Base-by-base conservation (phyloP, 53 echinoderm and acorn worm species). In the Holothuria scabra region DNA sequence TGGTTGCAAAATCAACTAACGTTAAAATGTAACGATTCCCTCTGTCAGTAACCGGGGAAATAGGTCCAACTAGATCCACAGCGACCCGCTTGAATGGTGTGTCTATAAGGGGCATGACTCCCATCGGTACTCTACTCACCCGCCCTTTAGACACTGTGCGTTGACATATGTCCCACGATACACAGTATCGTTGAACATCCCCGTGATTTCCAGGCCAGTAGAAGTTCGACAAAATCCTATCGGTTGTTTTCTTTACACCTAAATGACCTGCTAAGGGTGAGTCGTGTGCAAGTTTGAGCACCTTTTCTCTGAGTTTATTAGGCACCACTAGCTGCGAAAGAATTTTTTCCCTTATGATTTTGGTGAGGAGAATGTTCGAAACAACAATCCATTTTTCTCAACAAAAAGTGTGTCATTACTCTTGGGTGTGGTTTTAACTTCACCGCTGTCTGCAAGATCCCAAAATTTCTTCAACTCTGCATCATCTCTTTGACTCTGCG, bases 131-230 rank as follows among this genome's bases (percentile, higher is more conserved):
- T 67, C 33, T 67, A 29, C 33, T 31, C 25, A 24, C 30, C 31
- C 25, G 28, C 67, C 30, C 33, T 67, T 67, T 29, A 67, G 16
- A 26, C 25, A 19, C 31, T 67, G 19, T 67, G 10, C 44, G 44
- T 67, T 34, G 29, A 31, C 48, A 74, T 22, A 46, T 74, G 74
- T 74, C 74, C 19, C 74, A 74, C 22, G 74, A 74, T 16, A 19
- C 46, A 46, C 74, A 74, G 46, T 38, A 74, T 20, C 38, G 74
- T 74, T 74, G 34, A 19, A 74, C 74, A 26, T 74, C 74, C 20
- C 46, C 22, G 24, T 74, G 74, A 38, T 44, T 74, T 16, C 74
- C 74, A 74, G 38, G 74, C 74, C 74, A 74, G 52, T 74, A 46
- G 46, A 74, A 67, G 26, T 74, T 74, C 38, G 38, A 38, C 19